Conservation (phyloP, 1,140 invertebrate species). For the Drosophila teissieri region DNA sequence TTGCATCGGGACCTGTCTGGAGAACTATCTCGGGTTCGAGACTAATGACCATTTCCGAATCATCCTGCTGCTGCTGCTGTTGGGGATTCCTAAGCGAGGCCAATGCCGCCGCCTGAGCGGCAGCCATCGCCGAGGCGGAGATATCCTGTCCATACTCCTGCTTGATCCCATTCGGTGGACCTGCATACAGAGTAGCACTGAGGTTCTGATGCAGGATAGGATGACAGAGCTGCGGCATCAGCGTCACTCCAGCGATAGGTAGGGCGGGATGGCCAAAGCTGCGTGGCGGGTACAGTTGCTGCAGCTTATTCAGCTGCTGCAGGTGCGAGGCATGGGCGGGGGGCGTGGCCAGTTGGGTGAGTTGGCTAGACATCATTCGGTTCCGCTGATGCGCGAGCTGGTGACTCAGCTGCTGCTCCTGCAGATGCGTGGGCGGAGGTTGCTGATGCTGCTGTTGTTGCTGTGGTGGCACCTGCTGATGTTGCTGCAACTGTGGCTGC, state of each 20-base stretch:
- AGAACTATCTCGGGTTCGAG: slow-evolving; percentile 80
- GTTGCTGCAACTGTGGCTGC: slow-evolving; percentile 29
- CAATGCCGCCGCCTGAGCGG: slow-evolving; percentile 55
- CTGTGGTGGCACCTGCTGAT: slow-evolving; percentile 39
- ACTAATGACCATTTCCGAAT: slow-evolving; percentile 75
- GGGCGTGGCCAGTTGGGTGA: slow-evolving; percentile 53
- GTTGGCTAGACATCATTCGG: slow-evolving; percentile 45
- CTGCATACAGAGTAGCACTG: slow-evolving; percentile 70
- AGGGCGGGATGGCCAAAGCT: slow-evolving; percentile 77
- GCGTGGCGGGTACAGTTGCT: slow-evolving; percentile 78
- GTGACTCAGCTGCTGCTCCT: slow-evolving; percentile 40
- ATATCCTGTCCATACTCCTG: slow-evolving; percentile 78
- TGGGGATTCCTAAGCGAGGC: slow-evolving; percentile 52
- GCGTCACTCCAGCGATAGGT: slow-evolving; percentile 73
- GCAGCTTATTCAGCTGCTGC: slow-evolving; percentile 79
- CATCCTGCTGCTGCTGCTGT: slow-evolving; percentile 60
- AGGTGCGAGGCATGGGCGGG: slow-evolving; percentile 63
- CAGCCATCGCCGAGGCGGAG: slow-evolving; percentile 62
- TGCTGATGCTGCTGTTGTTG: slow-evolving; percentile 57
- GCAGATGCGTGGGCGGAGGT: slow-evolving; percentile 46
- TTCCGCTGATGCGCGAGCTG: slow-evolving; percentile 63
- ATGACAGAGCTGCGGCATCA: slow-evolving; percentile 82
- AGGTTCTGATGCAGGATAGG: slow-evolving; percentile 81
- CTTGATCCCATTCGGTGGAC: slow-evolving; percentile 77
- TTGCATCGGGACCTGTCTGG: slow-evolving; percentile 74